Conservation (phyloP, 2,888 invertebrate genomes). For the Ametastegia equiseti region DNA sequence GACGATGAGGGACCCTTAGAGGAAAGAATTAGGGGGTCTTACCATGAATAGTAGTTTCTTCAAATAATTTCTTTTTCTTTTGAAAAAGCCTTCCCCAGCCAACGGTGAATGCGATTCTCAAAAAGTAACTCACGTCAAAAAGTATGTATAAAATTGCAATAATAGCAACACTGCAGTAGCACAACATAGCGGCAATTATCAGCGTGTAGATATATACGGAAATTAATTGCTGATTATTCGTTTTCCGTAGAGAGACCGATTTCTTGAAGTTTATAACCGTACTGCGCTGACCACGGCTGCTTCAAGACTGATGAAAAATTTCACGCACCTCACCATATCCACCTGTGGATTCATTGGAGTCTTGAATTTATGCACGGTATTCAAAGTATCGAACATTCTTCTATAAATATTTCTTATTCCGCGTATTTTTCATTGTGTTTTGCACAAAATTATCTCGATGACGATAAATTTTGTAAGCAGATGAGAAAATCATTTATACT, state of each 20-base stretch:
- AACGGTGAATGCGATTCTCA: slow-evolving; percentile 85
- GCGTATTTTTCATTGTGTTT: too few relatives aligned
- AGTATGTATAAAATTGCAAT: slow-evolving; percentile 82
- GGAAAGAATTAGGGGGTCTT: slow-evolving; percentile 68
- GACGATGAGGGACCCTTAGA: too few relatives aligned
- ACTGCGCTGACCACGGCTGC: slow-evolving; percentile 27
- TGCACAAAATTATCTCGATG: too few relatives aligned
- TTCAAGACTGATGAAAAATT: slow-evolving; percentile 6
- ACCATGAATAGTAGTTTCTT: slow-evolving; percentile 87
- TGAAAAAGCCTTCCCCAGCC: slow-evolving; percentile 83
- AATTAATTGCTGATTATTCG: background rate
- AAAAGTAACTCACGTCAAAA: slow-evolving; percentile 89
- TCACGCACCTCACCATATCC: background rate
- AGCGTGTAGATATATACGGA: background rate
- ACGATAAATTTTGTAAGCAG: too few relatives aligned
- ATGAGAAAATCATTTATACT: too few relatives aligned
- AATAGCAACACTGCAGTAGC: slow-evolving; percentile 62
- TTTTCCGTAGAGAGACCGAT: background rate
- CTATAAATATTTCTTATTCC: background rate
- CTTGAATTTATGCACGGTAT: background rate
- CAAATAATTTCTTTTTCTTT: slow-evolving; percentile 84
- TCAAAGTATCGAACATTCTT: background rate
- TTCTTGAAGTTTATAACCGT: background rate
- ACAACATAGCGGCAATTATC: slow-evolving; percentile 62
- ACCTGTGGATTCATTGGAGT: background rate